These are phyloP conservation scores for Hucho hucho DNA, from an alignment of 2,113 vertebrate genomes.

Conservation along the genomic window DNA sequence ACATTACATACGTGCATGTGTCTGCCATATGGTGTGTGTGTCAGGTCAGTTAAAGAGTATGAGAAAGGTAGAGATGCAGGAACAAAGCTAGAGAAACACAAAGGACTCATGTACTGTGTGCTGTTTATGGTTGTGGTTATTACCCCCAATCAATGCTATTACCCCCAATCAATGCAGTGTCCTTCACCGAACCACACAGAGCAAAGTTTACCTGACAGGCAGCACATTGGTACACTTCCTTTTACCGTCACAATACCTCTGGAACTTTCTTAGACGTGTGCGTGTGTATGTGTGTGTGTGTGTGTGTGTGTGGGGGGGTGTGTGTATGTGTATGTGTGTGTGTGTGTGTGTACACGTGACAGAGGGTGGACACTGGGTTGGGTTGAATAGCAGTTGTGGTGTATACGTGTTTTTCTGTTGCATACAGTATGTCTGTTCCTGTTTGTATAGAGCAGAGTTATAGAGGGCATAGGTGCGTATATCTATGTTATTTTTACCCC, in stretches of 20 bases:
- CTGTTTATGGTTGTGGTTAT: slow-evolving; percentile 1
- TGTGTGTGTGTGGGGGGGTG: not conserved
- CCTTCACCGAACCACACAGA: not conserved
- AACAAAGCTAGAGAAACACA: no score
- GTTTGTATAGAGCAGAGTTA: no score
- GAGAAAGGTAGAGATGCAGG: no score
- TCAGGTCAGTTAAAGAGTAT: not conserved
- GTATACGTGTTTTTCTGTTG: no score
- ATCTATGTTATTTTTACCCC: no score
- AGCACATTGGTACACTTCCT: not conserved
- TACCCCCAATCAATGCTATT: no score
- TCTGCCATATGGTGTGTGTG: not conserved
- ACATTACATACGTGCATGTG: not conserved
- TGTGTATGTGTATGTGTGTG: slow-evolving; percentile 1
- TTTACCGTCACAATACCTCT: not conserved
- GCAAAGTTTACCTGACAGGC: slow-evolving; percentile 9
- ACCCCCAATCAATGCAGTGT: not conserved
- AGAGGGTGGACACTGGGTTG: not conserved
- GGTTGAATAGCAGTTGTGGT: no score
- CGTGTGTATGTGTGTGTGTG: not conserved
- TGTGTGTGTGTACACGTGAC: not conserved
- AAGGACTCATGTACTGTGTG: no score
- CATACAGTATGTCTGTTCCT: no score
- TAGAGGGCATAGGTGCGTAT: no score
- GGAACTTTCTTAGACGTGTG: not conserved